These are phyloP conservation scores for Sarcoramphus papa DNA, from an alignment of 2,797 vertebrate species.

Conservation along the genomic window DNA sequence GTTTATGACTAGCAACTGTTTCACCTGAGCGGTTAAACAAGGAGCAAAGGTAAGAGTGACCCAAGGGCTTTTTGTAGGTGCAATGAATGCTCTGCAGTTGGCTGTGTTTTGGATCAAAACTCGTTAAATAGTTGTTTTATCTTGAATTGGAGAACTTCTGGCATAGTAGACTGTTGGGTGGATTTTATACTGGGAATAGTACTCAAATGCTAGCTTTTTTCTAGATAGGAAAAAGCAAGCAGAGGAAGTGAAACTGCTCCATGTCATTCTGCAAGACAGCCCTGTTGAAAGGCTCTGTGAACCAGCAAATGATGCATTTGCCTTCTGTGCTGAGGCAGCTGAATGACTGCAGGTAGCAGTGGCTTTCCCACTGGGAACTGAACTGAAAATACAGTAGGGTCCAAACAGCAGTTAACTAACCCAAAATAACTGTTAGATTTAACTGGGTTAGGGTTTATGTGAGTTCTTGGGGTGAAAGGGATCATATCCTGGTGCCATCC, in stretches of 20 bases:
- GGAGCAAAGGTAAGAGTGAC: neutral
- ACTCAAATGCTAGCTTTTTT: neutral
- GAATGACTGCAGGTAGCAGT: neutral
- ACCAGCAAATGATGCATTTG: neutral
- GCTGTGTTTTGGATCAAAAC: neutral
- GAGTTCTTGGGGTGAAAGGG: neutral
- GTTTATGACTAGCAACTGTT: neutral
- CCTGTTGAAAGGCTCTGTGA: neutral
- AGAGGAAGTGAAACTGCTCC: neutral
- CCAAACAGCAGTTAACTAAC: neutral
- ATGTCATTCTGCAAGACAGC: neutral
- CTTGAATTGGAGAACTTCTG: neutral
- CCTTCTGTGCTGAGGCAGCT: neutral
- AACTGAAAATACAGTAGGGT: neutral
- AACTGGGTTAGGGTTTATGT: neutral
- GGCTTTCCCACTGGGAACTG: neutral
- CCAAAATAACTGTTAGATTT: neutral
- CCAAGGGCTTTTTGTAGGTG: neutral
- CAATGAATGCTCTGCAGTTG: neutral
- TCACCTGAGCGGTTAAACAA: neutral
- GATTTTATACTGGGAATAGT: neutral
- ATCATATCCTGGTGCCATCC: neutral
- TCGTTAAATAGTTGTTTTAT: neutral
- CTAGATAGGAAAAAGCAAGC: neutral
- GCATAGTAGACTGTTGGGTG: neutral